Conservation (phyloP, 2,113 vertebrate genomes). For the Neomonachus schauinslandi region DNA sequence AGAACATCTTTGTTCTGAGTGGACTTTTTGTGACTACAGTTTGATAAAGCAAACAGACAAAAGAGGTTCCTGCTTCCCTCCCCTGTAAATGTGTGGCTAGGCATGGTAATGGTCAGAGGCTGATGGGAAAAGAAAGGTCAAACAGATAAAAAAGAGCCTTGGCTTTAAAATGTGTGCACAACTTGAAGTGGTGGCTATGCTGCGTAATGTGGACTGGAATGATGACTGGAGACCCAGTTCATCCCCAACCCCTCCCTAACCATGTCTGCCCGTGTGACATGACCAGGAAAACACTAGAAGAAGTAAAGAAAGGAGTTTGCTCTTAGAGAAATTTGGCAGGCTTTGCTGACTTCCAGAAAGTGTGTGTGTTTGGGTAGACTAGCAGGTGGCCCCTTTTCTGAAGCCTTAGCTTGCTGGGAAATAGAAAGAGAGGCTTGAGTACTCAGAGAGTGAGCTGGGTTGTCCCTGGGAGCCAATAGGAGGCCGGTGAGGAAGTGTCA, state of each 20-base stretch:
- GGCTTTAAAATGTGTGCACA: background rate
- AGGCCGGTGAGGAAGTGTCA: background rate
- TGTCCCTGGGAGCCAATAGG: background rate
- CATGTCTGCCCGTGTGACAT: background rate
- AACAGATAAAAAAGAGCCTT: background rate
- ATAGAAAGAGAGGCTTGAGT: background rate
- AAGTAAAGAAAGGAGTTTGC: background rate
- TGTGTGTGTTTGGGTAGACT: background rate
- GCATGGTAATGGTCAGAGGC: background rate
- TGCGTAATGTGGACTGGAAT: background rate
- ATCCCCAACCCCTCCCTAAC: accelerated
- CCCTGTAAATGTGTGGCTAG: background rate
- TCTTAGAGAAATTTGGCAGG: background rate
- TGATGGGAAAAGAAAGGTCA: constrained; percentile 55
- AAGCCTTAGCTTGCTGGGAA: background rate
- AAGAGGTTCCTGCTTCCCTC: background rate
- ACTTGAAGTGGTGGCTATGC: background rate
- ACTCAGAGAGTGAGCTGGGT: background rate
- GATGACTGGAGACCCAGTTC: accelerated
- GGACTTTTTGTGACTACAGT: constrained; percentile 56
- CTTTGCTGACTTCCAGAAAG: background rate
- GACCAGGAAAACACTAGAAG: background rate
- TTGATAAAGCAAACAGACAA: constrained; percentile 63
- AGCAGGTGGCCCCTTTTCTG: background rate
- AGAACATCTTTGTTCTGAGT: constrained; percentile 47